A percentile compares a stretch with the other conserved stretches of the same genome.
phyloP scores from a whole-genome alignment of 2,113 vertebrate genomes.

The Pontoporia blainvillei region DNA sequence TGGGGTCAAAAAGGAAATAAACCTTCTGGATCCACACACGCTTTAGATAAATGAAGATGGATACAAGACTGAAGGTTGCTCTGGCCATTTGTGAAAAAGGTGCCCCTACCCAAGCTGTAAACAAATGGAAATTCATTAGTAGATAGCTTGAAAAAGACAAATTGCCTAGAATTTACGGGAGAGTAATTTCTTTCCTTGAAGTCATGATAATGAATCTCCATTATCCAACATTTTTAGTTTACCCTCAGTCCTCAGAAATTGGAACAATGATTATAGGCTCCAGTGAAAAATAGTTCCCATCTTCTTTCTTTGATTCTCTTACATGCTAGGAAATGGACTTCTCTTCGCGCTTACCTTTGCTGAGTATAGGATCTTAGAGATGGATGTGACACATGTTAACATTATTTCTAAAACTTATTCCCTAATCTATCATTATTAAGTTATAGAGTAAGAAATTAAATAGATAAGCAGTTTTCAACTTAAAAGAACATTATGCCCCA shows the following conservation, averaged over 20 bases:
- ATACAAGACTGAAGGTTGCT: constrained; percentile 42
- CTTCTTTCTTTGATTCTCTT: constrained; percentile 35
- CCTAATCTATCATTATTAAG: not conserved
- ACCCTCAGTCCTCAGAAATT: constrained; percentile 51
- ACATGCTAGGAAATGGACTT: not conserved
- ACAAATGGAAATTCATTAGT: constrained; percentile 77
- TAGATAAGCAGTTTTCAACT: not conserved
- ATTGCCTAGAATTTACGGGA: constrained; percentile 71
- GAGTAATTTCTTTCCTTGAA: constrained; percentile 69
- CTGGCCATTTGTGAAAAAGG: constrained; percentile 44
- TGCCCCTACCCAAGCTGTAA: constrained; percentile 46
- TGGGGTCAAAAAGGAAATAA: constrained; percentile 54
- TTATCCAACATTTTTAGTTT: constrained; percentile 44
- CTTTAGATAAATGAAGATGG: constrained; percentile 48
- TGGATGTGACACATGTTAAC: not conserved
- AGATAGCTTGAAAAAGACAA: constrained; percentile 70
- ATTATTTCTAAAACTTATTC: not conserved
- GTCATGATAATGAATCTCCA: constrained; percentile 58
- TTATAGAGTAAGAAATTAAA: not conserved
- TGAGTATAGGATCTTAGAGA: constrained; percentile 21
- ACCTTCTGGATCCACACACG: not conserved
- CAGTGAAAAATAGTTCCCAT: constrained; percentile 38
- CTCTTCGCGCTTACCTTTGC: constrained; percentile 14
- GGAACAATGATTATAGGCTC: constrained; percentile 28
- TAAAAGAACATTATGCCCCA: not conserved